Percentiles rank a stretch among this genome's conserved stretches.
phyloP scores from a whole-genome alignment of 2,797 vertebrate genomes.

The Neomorphus geoffroyi region DNA sequence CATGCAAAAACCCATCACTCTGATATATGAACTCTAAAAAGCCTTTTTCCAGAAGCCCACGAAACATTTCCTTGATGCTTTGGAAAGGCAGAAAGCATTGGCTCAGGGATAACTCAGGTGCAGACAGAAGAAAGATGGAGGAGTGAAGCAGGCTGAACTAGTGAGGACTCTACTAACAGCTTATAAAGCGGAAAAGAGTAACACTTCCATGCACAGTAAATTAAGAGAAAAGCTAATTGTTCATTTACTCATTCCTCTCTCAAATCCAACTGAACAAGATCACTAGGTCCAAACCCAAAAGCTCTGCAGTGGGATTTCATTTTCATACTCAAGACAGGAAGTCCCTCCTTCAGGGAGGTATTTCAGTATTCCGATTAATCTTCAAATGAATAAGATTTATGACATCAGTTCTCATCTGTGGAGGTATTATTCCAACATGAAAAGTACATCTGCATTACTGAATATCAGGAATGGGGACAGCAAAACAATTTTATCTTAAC shows the following conservation, averaged over 20 bases:
- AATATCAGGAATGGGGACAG: not conserved
- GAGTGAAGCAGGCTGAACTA: not conserved
- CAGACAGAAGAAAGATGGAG: not conserved
- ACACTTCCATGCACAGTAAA: not conserved
- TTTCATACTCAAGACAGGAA: not conserved
- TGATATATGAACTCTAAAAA: not conserved
- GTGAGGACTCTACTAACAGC: not conserved
- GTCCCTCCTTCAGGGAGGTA: not conserved
- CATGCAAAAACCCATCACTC: not conserved
- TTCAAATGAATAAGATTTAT: not conserved
- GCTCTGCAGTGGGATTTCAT: not conserved
- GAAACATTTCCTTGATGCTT: not conserved
- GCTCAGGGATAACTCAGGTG: not conserved
- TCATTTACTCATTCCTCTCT: not conserved
- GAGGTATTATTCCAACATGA: constrained; percentile 10
- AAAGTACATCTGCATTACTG: not conserved
- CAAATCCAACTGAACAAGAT: not conserved
- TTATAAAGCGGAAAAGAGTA: not conserved
- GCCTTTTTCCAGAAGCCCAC: constrained; percentile 28
- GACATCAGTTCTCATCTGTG: not conserved
- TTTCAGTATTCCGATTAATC: not conserved
- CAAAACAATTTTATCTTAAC: not conserved
- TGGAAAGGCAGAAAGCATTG: not conserved
- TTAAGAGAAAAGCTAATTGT: not conserved
- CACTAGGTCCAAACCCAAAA: not conserved